Percentiles rank a stretch among this genome's conserved stretches.
Conservation (phyloP, 2,888 invertebrate genomes). For the Scaptomyza parva region DNA sequence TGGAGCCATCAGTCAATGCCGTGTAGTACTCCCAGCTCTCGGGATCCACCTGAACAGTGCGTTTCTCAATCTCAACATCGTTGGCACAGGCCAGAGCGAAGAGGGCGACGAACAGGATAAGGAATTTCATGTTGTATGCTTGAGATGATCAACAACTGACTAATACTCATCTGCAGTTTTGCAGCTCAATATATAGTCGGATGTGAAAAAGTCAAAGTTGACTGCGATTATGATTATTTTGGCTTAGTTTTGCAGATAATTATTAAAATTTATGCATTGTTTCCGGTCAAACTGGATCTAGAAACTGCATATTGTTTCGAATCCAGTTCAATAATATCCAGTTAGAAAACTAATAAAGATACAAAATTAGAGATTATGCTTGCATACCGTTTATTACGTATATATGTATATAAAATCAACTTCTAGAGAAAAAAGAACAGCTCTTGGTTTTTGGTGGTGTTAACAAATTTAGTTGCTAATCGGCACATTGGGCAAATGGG, state of each 20-base stretch:
- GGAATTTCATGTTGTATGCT: constrained; percentile 61
- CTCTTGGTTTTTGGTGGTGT: constrained; percentile 65
- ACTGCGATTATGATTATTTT: not conserved
- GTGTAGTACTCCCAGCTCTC: constrained; percentile 9
- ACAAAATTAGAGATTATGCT: constrained; percentile 30
- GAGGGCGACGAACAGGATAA: constrained; percentile 66
- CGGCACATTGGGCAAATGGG: constrained; percentile 73
- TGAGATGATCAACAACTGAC: constrained; percentile 31
- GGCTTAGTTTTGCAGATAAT: not conserved
- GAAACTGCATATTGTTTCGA: not conserved
- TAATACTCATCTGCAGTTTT: constrained; percentile 40
- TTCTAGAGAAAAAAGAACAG: constrained; percentile 65
- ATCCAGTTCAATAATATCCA: not conserved
- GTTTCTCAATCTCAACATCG: not conserved
- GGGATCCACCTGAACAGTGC: constrained; percentile 7
- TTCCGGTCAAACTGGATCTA: not conserved
- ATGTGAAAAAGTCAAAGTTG: constrained; percentile 45
- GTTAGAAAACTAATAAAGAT: not conserved
- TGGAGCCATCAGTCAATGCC: constrained; percentile 38
- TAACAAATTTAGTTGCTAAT: constrained; percentile 50
- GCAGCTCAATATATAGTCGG: constrained; percentile 34
- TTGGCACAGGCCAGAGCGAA: constrained; percentile 64
- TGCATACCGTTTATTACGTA: constrained; percentile 61
- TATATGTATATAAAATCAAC: constrained; percentile 41
- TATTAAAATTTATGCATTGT: not conserved